Evolutionary conservation across 2,113 vertebrate species (phyloP).

Genomic region (Drymodes brunneopygia): DNA sequence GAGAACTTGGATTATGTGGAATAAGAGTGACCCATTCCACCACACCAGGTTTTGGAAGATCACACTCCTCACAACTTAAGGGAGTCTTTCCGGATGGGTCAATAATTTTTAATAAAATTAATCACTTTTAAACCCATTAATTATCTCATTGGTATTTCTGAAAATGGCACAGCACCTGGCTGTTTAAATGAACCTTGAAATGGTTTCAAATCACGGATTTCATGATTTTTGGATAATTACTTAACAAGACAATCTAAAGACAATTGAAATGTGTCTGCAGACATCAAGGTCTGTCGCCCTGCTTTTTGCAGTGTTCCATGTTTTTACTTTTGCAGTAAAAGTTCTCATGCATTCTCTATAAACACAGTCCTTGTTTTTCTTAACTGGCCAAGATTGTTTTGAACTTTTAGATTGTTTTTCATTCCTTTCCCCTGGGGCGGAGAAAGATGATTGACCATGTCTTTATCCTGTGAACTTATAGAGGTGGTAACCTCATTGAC

Average conservation of each 20-base stretch:
- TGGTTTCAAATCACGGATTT: neutral
- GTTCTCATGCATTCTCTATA: no score
- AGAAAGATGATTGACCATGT: no score
- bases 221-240: neutral
- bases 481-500: no score
- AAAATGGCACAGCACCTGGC: neutral
- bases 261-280: neutral
- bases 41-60: neutral
- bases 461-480: no score
- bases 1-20: neutral
- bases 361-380: no score
- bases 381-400: no score
- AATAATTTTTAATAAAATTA: neutral
- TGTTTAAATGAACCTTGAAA: neutral
- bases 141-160: neutral
- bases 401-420: no score
- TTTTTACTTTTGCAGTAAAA: no score
- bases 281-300: no score
- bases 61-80: neutral
- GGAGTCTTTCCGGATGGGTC: neutral
- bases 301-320: no score
- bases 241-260: neutral
- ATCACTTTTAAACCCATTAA: neutral
- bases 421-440: no score
- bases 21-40: neutral